Base-by-base conservation (phyloP, 2,888 invertebrate species). In the Spicauda simplicius region DNA sequence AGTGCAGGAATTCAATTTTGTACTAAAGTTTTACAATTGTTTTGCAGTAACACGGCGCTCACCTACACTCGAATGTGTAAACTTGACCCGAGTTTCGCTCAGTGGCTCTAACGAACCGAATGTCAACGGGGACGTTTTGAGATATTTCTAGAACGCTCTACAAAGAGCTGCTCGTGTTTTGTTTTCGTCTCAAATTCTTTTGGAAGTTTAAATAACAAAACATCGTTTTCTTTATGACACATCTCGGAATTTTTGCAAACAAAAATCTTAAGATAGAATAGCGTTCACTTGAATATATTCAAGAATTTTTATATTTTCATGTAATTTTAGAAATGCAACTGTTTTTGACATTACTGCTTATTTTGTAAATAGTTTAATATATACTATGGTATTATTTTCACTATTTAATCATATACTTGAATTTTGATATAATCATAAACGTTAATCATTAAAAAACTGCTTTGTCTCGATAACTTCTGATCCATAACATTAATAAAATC, bases 61-160 rank as follows among this genome's bases (percentile, higher is more conserved):
- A 60, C 50, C 50, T 60, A 50, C 60, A 60, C 33, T 60, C 59
- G 25, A 48, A 59, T 19, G 50, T 50, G 50, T 50, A 50, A 58
- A 48, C n/a, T 45, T 60, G 48, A 30, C 33, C 10, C 16, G 7
- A n/a, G 48, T 4, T 50, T 16, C 30, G 59, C 50, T 50, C 60
- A 52, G 52, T 48, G 18, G 18, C 58, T 58, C 45, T 60, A 60
- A 60, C 50, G 60, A 60, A 60, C 52, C 33, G 33, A 60, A 59
- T 50, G 30, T 60, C 60, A 18, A 25, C 60, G 52, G 18, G 16
- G 60, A 60, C 30, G 30, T 33, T 60, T 33, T 54, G 59, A 59
- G 59, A 59, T 45, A 54, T 45, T 59, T 59, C 54, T 59, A 45
- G 45, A 54, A 65, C 25, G 30, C 41, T 59, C 54, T 6, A 65